A percentile compares a stretch with the other conserved stretches of the same genome.
Conservation (phyloP, 2,888 invertebrate species). For the Chrysolina americana region DNA sequence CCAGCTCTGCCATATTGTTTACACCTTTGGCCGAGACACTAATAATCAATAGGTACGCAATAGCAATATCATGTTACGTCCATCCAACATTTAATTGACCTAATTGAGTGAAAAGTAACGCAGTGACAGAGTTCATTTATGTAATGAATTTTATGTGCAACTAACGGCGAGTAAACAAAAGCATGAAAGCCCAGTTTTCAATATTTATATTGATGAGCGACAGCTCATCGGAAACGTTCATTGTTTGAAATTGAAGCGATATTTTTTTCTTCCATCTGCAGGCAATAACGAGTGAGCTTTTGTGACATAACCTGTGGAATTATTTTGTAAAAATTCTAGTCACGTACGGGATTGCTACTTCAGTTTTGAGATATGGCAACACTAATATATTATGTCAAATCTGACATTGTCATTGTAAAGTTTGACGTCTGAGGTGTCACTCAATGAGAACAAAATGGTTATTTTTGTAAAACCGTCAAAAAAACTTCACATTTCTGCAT, state of each 20-base stretch:
- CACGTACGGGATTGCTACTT: too few species aligned
- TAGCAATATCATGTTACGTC: constrained; percentile 19
- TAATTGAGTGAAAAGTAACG: constrained; percentile 6
- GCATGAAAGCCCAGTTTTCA: not conserved
- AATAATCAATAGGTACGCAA: constrained; percentile 8
- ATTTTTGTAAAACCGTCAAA: too few species aligned
- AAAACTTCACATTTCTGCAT: too few species aligned
- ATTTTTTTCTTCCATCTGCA: too few species aligned
- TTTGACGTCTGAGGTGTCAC: too few species aligned
- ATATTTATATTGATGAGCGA: not conserved
- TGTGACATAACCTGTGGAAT: too few species aligned
- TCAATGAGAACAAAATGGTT: too few species aligned
- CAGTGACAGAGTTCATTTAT: constrained; percentile 11
- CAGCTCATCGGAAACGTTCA: not conserved
- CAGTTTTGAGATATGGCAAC: too few species aligned
- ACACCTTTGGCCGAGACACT: constrained; percentile 4
- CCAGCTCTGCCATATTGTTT: not conserved
- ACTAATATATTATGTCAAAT: too few species aligned
- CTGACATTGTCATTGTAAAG: too few species aligned
- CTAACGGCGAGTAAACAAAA: not conserved
- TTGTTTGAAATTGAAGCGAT: not conserved
- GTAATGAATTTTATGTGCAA: constrained; percentile 16
- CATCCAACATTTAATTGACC: constrained; percentile 17
- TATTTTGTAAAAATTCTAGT: too few species aligned
- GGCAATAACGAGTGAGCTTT: too few species aligned